phyloP scores from a whole-genome alignment of 2,113 vertebrate species.

The Formicarius rufipectus region DNA sequence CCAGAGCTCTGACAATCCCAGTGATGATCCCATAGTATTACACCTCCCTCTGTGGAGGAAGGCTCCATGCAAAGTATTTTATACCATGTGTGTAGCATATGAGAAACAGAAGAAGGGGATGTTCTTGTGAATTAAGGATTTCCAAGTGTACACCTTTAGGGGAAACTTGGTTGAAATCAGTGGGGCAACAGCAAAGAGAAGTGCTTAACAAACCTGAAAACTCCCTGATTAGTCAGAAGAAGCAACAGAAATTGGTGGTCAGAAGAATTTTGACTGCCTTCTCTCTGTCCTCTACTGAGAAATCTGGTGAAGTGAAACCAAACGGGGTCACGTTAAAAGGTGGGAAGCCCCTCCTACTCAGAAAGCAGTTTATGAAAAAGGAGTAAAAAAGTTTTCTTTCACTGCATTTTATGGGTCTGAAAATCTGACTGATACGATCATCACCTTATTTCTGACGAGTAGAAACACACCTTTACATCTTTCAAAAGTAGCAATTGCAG shows the following conservation, averaged over 20 bases:
- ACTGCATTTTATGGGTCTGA: neutral
- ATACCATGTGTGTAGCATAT: neutral
- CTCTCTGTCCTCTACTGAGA: neutral
- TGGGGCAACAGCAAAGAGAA: neutral
- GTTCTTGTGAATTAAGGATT: neutral
- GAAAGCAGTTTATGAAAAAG: neutral
- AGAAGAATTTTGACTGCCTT: neutral
- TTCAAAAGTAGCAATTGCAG: neutral
- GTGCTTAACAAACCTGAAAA: neutral
- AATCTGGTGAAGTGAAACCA: neutral
- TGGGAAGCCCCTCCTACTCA: neutral
- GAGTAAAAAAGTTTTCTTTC: neutral
- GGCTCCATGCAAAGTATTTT: neutral
- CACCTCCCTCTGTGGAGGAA: neutral
- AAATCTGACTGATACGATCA: neutral
- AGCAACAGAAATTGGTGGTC: neutral
- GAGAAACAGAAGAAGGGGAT: neutral
- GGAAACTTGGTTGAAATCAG: neutral
- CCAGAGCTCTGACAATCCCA: neutral
- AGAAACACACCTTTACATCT: neutral
- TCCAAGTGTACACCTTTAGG: neutral
- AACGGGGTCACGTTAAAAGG: neutral
- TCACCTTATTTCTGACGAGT: neutral
- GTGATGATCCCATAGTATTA: neutral
- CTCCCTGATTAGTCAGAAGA: conserved; percentile 4